Conservation (phyloP, 2,797 vertebrate genomes). For the Gymnoscopelus microlampas region DNA sequence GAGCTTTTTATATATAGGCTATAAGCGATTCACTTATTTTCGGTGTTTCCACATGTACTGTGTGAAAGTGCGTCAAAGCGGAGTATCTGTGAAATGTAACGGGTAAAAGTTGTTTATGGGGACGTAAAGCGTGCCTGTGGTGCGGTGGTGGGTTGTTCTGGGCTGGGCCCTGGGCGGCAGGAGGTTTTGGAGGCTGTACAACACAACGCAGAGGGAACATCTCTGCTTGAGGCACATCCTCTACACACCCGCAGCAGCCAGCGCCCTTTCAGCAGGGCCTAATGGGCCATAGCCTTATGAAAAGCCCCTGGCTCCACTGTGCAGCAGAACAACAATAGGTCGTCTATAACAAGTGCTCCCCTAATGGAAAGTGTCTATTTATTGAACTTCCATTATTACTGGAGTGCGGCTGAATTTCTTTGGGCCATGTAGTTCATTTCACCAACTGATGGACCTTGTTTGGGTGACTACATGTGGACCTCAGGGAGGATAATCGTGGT, state of each 20-base stretch:
- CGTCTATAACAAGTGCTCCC: constrained; percentile 50
- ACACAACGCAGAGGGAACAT: constrained; percentile 31
- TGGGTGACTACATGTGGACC: constrained; percentile 25
- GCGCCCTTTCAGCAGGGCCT: constrained; percentile 46
- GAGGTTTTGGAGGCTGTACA: constrained; percentile 40
- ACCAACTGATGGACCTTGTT: constrained; percentile 37
- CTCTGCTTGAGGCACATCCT: constrained; percentile 49
- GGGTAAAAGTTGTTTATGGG: constrained; percentile 38
- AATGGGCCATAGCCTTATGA: constrained; percentile 54
- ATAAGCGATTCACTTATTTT: constrained; percentile 2
- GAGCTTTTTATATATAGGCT: background rate
- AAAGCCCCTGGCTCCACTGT: constrained; percentile 34
- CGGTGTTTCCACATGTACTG: constrained; percentile 48
- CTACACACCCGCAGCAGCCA: constrained; percentile 49
- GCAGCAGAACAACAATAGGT: constrained; percentile 46
- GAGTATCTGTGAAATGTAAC: constrained; percentile 43
- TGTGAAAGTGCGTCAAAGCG: too few species aligned
- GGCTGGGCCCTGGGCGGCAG: constrained; percentile 31
- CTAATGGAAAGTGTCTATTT: constrained; percentile 68
- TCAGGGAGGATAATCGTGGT: constrained; percentile 44
- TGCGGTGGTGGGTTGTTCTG: constrained; percentile 34
- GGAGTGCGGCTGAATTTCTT: constrained; percentile 47
- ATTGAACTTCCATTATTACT: constrained; percentile 56
- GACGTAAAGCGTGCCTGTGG: constrained; percentile 33
- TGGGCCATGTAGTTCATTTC: constrained; percentile 42